Evolutionary conservation across 2,888 invertebrate genomes (phyloP).

Genomic region (Trissoscelio sp.): DNA sequence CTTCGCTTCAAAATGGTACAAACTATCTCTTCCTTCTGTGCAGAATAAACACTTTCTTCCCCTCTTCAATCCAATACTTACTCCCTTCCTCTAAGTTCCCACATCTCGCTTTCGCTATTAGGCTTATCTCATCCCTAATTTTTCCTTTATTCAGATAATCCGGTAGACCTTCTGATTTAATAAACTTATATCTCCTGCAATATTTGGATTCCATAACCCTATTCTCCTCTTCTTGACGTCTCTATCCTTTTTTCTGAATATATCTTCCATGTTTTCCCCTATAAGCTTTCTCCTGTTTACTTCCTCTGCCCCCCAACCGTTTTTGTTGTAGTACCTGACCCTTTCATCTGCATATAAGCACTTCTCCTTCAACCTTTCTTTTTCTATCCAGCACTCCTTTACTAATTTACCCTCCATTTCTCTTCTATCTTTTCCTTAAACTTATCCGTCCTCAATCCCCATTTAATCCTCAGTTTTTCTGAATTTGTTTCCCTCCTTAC

Average conservation of each 20-base stretch:
- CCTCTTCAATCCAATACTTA: constrained; percentile 15
- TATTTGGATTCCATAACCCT: not conserved
- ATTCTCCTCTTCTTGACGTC: constrained; percentile 11
- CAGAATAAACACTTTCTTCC: constrained; percentile 14
- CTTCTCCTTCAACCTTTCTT: not conserved
- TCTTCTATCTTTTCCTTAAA: not conserved
- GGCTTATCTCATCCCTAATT: constrained; percentile 9
- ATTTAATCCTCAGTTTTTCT: constrained; percentile 13
- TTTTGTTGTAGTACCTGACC: not conserved
- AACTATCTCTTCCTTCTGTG: not conserved
- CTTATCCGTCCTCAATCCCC: not conserved
- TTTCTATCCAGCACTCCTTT: constrained; percentile 17
- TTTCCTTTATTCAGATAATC: constrained; percentile 2
- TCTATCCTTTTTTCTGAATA: not conserved
- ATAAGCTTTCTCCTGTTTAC: not conserved
- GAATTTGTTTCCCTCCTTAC: constrained; percentile 9
- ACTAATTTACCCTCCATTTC: constrained; percentile 5
- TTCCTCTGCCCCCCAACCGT: constrained; percentile 5
- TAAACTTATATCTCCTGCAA: constrained; percentile 18
- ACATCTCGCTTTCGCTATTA: constrained; percentile 15
- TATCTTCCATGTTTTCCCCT: not conserved
- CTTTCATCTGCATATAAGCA: not conserved
- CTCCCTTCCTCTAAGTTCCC: constrained; percentile 12
- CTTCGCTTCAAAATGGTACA: not conserved
- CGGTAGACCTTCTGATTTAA: not conserved